Percentiles rank a stretch among this genome's conserved stretches.
phyloP scores from a whole-genome alignment of 1,140 invertebrate species.

The Pseudomyrmex flavicornis region DNA sequence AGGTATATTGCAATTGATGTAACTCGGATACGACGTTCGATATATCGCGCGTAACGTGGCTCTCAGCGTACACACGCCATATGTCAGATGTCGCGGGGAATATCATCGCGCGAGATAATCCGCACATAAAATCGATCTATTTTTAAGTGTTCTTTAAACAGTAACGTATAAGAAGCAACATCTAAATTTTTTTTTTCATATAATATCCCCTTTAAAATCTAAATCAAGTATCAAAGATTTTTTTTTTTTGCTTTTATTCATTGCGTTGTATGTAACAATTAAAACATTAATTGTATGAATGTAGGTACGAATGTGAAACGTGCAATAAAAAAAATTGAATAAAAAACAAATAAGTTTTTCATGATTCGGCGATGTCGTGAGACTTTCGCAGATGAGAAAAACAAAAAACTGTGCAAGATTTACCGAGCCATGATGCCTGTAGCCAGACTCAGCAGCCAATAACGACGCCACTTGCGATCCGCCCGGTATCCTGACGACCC shows the following conservation, averaged over 20 bases:
- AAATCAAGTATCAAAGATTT: too few species aligned
- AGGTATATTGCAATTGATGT: background rate
- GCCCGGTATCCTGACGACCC: slow-evolving; percentile 86
- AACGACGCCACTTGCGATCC: slow-evolving; percentile 83
- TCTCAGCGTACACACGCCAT: slow-evolving; percentile 20
- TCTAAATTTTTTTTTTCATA: background rate
- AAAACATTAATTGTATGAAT: too few species aligned
- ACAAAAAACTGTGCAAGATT: slow-evolving; percentile 42
- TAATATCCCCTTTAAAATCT: too few species aligned
- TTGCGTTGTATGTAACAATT: too few species aligned
- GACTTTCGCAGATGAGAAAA: background rate
- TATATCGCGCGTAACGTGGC: background rate
- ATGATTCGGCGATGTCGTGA: background rate
- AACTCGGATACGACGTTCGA: slow-evolving; percentile 12
- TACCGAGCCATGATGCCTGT: slow-evolving; percentile 84
- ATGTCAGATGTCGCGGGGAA: slow-evolving; percentile 39
- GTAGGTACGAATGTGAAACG: too few species aligned
- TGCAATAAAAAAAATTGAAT: too few species aligned
- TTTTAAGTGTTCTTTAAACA: slow-evolving; percentile 79
- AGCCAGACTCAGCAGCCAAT: slow-evolving; percentile 84
- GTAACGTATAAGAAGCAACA: background rate
- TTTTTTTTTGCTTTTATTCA: too few species aligned
- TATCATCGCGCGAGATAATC: slow-evolving; percentile 72
- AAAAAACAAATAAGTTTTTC: too few species aligned
- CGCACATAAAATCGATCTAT: slow-evolving; percentile 74